phyloP scores from a whole-genome alignment of 2,113 vertebrate genomes.

The Daubentonia madagascariensis region DNA sequence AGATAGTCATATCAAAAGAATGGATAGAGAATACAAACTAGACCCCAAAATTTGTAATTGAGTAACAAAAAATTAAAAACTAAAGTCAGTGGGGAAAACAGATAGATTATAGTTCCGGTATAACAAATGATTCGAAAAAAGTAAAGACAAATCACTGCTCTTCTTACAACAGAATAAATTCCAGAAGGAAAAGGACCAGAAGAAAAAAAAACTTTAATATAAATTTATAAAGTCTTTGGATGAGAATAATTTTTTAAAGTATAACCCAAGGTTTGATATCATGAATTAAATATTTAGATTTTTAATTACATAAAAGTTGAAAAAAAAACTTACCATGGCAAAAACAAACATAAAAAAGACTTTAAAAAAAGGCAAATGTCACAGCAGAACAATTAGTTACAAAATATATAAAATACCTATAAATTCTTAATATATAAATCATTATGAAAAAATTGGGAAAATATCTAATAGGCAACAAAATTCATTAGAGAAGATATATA shows the following conservation, averaged over 20 bases:
- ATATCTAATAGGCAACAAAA: not conserved
- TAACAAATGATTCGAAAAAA: not conserved
- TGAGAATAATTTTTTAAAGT: not conserved
- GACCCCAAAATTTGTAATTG: not conserved
- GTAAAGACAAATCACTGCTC: not conserved
- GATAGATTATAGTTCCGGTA: not conserved
- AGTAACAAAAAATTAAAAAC: not conserved
- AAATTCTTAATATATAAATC: not conserved
- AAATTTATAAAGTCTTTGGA: not conserved
- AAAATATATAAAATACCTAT: not conserved
- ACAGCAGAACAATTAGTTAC: not conserved
- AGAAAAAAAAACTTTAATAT: not conserved
- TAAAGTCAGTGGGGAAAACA: not conserved
- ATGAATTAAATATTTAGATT: not conserved
- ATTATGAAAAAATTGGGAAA: not conserved
- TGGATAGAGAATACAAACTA: not conserved
- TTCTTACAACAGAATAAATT: not conserved
- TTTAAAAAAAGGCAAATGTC: not conserved
- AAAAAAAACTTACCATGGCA: not conserved
- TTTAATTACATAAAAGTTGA: not conserved
- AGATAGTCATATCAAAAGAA: not conserved
- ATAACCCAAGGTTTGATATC: not conserved
- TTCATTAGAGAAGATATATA: not conserved
- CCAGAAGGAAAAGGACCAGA: not conserved
- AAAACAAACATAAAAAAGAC: not conserved